Evolutionary conservation across 2,888 invertebrate species (phyloP), one percentile per base, ranked within the genome.

Genomic region (Serripes groenlandicus): DNA sequence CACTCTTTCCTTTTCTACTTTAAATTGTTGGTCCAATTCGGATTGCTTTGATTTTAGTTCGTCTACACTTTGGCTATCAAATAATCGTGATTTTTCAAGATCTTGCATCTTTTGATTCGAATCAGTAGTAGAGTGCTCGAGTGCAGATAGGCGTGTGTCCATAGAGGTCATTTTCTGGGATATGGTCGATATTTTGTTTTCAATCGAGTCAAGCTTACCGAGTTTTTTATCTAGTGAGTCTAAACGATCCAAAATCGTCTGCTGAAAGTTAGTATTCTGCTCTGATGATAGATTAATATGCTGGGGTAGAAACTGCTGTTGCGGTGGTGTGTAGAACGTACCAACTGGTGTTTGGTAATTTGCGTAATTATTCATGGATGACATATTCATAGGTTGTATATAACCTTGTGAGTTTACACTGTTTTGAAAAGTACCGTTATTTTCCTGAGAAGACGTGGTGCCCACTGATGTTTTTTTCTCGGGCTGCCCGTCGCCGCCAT

Each of bases 51-150:
- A 42, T 34, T 34, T 60, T 37, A 76, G 11, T 4, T 76, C 76
- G n/a, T 76, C 76, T n/a, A 66, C 34, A 37, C 21, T 28, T 49
- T 70, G 70, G 37, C 30, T 60, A 30, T 76, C 70, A 60, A 30
- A 75, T 9, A 9, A 21, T 26, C 75, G 56, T n/a, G 54, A 66
- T 21, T 18, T 28, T 68, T 75, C 68, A 0, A 75, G 23, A 7
- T 75, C 68, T 1, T 26, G 60, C 3, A 76, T 7, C 62, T 70
- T 76, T 1, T 35, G 4, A 23, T 70, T n/a, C n/a, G 62, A 58
- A 2, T 30, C 52, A 15, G 5, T 32, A 11, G 30, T 0, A 11
- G n/a, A 32, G 7, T 56, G 7, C 23, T 76, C 76, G 32, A 70
- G 49, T 9, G 28, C 26, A 21, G 30, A 37, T 15, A 76, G 21